Percentiles rank a stretch among this genome's conserved stretches.
phyloP scores from a whole-genome alignment of 1,140 invertebrate species.

The Drosophila parvula region DNA sequence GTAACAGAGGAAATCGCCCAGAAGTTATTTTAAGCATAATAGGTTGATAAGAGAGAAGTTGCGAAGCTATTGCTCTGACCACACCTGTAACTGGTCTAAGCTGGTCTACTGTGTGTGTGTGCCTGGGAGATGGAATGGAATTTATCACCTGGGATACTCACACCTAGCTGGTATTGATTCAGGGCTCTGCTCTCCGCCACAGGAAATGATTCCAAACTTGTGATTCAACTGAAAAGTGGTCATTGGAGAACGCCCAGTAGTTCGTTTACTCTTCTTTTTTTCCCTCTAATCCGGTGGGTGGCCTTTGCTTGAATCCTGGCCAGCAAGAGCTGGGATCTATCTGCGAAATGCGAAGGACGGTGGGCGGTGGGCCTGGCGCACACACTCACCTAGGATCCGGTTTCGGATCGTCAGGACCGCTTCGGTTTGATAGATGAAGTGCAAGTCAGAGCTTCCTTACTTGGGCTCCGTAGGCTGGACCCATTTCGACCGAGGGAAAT shows the following conservation, averaged over 20 bases:
- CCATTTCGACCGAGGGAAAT: not conserved
- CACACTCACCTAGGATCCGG: constrained; percentile 31
- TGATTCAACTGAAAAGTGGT: constrained; percentile 4
- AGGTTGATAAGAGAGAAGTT: not conserved
- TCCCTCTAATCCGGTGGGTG: constrained; percentile 8
- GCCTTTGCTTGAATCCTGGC: constrained; percentile 37
- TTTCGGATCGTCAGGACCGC: constrained; percentile 24
- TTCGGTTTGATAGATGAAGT: constrained; percentile 45
- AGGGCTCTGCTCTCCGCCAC: not conserved
- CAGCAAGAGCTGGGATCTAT: constrained; percentile 28
- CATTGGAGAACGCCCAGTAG: constrained; percentile 13
- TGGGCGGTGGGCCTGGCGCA: constrained; percentile 4
- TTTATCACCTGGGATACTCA: constrained; percentile 31
- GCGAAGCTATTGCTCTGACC: constrained; percentile 1
- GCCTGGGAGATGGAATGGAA: not conserved
- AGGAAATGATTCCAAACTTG: not conserved
- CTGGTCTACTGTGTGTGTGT: not conserved
- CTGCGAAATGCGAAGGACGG: constrained; percentile 12
- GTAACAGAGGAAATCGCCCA: not conserved
- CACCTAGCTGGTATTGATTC: constrained; percentile 14
- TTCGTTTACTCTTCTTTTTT: constrained; percentile 22
- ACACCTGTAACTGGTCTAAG: not conserved
- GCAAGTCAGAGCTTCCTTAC: constrained; percentile 38
- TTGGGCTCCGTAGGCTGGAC: constrained; percentile 4
- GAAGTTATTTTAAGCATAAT: not conserved